These are phyloP conservation scores for Melitaea athalia DNA, from an alignment of 2,888 invertebrate genomes.

Conservation along the genomic window DNA sequence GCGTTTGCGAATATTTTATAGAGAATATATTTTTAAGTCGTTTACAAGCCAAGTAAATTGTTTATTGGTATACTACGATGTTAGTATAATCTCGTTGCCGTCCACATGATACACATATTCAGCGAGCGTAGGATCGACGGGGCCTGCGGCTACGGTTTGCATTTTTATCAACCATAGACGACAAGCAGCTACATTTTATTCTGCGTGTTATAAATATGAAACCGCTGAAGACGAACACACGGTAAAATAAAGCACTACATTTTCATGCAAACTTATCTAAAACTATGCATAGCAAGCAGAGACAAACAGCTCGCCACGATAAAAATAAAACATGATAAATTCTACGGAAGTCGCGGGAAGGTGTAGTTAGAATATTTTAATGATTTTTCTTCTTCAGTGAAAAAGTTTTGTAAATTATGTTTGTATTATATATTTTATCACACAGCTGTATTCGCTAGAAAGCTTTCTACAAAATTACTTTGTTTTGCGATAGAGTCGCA, in stretches of 20 bases:
- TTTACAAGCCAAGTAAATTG: conserved; percentile 26
- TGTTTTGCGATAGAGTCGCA: conserved; percentile 5
- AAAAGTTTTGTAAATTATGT: conserved; percentile 7
- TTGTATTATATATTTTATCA: conserved; percentile 7
- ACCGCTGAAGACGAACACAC: conserved; percentile 67
- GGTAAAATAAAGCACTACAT: conserved; percentile 63
- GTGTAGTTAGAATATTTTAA: conserved; percentile 38
- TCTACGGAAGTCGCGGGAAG: conserved; percentile 30
- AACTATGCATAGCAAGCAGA: conserved; percentile 77
- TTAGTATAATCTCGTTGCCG: conserved; percentile 40
- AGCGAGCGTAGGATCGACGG: conserved; percentile 58
- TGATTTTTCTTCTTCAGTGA: conserved; percentile 7
- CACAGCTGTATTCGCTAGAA: conserved; percentile 4
- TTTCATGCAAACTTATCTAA: conserved; percentile 76
- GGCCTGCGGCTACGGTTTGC: conserved; percentile 75
- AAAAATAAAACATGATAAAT: conserved; percentile 54
- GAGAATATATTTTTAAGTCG: conserved; percentile 17
- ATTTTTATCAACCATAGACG: conserved; percentile 78
- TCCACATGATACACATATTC: conserved; percentile 61
- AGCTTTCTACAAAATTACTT: conserved; percentile 3
- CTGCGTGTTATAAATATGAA: conserved; percentile 80
- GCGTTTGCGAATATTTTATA: conserved; percentile 16
- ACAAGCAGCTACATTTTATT: conserved; percentile 76
- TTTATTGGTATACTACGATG: conserved; percentile 32
- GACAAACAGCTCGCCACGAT: conserved; percentile 55